Evolutionary conservation across 2,113 vertebrate species (phyloP).

Genomic region (Pelecanoides urinatrix): DNA sequence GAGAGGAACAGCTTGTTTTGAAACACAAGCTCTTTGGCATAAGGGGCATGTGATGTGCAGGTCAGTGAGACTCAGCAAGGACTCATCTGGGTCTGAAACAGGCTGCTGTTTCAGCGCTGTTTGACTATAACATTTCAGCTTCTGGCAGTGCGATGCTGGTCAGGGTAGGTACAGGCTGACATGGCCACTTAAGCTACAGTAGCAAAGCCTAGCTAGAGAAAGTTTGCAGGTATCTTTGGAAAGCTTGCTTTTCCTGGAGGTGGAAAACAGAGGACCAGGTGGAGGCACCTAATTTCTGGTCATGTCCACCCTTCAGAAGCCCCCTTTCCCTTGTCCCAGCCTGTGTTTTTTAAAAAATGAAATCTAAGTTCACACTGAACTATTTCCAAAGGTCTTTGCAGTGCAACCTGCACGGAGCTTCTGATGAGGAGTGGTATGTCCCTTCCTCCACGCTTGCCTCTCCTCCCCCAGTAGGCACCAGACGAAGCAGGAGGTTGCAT

Average conservation of each 20-base stretch:
- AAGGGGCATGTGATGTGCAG: fast-evolving
- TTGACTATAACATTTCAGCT: not conserved
- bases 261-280: not conserved
- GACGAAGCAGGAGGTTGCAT: not conserved
- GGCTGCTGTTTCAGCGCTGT: not conserved
- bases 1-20: not conserved
- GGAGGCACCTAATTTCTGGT: not conserved
- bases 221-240: not conserved
- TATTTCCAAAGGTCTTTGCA: not conserved
- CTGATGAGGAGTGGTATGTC: not conserved
- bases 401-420: not conserved
- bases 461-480: not conserved
- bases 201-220: not conserved
- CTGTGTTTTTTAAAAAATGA: not conserved
- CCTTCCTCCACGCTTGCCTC: not conserved
- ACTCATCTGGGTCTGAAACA: not conserved
- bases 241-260: not conserved
- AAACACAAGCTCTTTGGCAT: not conserved
- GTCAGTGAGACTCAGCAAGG: not conserved
- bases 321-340: not conserved
- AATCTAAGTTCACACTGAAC: not conserved
- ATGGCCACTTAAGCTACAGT: not conserved
- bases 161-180: not conserved
- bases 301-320: not conserved
- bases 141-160: not conserved